A percentile compares a stretch with the other conserved stretches of the same genome.
These are phyloP conservation scores for Anthoscopus minutus DNA, from an alignment of 2,113 vertebrate species.

Conservation along the genomic window DNA sequence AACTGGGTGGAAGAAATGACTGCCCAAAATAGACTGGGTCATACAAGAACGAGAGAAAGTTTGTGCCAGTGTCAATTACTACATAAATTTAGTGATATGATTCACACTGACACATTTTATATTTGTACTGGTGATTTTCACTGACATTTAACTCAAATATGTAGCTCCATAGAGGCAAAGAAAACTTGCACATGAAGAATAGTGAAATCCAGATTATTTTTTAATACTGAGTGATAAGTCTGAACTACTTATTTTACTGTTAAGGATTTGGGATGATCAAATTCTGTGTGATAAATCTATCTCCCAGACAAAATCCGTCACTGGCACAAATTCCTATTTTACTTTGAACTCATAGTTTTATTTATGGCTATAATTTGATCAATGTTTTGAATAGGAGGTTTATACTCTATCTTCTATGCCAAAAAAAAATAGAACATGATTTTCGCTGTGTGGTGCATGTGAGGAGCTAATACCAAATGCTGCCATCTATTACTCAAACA, in stretches of 20 bases:
- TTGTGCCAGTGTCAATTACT: constrained; percentile 34
- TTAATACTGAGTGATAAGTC: constrained; percentile 8
- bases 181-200: constrained; percentile 4
- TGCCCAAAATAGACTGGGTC: constrained; percentile 27
- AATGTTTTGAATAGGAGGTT: constrained; percentile 14
- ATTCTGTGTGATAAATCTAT: neutral
- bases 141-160: constrained; percentile 40
- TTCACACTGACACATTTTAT: constrained; percentile 45
- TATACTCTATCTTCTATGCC: neutral
- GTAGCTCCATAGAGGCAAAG: neutral
- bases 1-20: neutral
- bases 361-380: constrained; percentile 16
- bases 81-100: constrained; percentile 41
- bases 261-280: constrained; percentile 29
- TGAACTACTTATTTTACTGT: constrained; percentile 38
- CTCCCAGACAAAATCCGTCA: neutral
- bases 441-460: neutral
- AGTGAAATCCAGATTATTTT: constrained; percentile 49
- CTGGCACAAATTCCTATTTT: neutral
- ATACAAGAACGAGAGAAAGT: neutral
- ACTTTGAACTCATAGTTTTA: constrained; percentile 19
- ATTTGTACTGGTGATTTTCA: constrained; percentile 25
- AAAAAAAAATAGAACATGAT: neutral
- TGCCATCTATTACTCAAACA: neutral
- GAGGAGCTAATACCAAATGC: neutral